Conservation (phyloP, 2,888 invertebrate genomes). For the Xanthia togata region DNA sequence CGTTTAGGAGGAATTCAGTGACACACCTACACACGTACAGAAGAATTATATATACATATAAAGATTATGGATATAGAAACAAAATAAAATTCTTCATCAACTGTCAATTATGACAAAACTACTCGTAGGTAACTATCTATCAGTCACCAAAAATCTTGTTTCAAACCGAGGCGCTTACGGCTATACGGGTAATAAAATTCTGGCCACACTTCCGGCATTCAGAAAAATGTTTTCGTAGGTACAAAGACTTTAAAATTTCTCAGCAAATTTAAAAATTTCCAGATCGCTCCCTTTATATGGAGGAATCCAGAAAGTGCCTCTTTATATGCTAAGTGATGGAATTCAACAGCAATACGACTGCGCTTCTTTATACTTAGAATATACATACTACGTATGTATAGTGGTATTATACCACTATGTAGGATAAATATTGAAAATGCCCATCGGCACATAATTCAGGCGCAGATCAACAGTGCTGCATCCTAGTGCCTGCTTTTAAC, state of each 20-base stretch:
- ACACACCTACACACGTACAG: too few relatives aligned
- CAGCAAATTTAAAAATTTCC: constrained; percentile 55
- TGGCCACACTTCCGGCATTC: neutral
- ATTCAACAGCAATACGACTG: constrained; percentile 53
- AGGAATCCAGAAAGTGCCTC: constrained; percentile 61
- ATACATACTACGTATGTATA: neutral
- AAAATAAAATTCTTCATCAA: too few relatives aligned
- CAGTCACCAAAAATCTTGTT: neutral
- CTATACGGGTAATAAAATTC: constrained; percentile 4
- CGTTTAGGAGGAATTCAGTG: too few relatives aligned
- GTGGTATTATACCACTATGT: too few relatives aligned
- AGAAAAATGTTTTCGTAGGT: constrained; percentile 26
- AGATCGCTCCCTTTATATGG: constrained; percentile 52
- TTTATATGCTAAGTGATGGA: constrained; percentile 69
- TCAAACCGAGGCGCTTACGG: neutral
- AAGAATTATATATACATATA: too few relatives aligned
- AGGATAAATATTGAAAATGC: too few relatives aligned
- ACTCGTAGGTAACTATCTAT: neutral
- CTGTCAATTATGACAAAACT: too few relatives aligned
- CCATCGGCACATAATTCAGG: too few relatives aligned
- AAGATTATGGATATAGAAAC: too few relatives aligned
- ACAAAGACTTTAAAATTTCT: constrained; percentile 28
- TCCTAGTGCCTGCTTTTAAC: too few relatives aligned
- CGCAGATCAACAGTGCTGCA: too few relatives aligned
- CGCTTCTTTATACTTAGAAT: constrained; percentile 26